Percentiles rank a stretch among this genome's conserved stretches.
Conservation (phyloP, 1,140 invertebrate species). For the Trialeurodes vaporariorum region DNA sequence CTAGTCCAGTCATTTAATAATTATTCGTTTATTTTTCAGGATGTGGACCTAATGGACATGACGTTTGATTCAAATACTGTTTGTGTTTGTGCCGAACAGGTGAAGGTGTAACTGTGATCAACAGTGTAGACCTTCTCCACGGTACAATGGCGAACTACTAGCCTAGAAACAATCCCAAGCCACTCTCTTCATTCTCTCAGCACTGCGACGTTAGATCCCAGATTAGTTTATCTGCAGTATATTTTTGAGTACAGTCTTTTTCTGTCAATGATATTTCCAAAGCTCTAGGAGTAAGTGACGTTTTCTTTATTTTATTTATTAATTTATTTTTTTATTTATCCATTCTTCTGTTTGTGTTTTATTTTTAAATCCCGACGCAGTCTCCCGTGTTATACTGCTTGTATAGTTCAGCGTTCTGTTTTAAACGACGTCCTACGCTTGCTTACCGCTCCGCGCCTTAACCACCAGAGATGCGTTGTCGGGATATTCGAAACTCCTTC, state of each 20-base stretch:
- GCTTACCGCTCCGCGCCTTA: too few species aligned
- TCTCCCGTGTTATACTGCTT: too few species aligned
- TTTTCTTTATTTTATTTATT: too few species aligned
- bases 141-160: slow-evolving; percentile 11
- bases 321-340: too few species aligned
- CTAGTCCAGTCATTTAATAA: slow-evolving; percentile 12
- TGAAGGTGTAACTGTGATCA: slow-evolving; percentile 10
- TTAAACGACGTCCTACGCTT: too few species aligned
- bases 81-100: slow-evolving; percentile 6
- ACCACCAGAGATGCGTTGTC: too few species aligned
- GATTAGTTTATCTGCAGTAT: slow-evolving; percentile 62
- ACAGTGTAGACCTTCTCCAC: slow-evolving; percentile 11
- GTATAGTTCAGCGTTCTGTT: too few species aligned
- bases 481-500: too few species aligned
- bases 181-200: background rate
- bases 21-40: slow-evolving; percentile 21
- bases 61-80: slow-evolving; percentile 8
- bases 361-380: too few species aligned
- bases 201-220: slow-evolving; percentile 41
- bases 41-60: slow-evolving; percentile 54
- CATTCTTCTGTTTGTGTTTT: too few species aligned
- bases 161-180: background rate
- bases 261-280: slow-evolving; percentile 62
- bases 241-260: slow-evolving; percentile 75
- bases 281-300: too few species aligned